Evolutionary conservation across 2,888 invertebrate species (phyloP), one percentile per base, ranked within the genome.

Genomic region (Malthinus seriepunctatus): DNA sequence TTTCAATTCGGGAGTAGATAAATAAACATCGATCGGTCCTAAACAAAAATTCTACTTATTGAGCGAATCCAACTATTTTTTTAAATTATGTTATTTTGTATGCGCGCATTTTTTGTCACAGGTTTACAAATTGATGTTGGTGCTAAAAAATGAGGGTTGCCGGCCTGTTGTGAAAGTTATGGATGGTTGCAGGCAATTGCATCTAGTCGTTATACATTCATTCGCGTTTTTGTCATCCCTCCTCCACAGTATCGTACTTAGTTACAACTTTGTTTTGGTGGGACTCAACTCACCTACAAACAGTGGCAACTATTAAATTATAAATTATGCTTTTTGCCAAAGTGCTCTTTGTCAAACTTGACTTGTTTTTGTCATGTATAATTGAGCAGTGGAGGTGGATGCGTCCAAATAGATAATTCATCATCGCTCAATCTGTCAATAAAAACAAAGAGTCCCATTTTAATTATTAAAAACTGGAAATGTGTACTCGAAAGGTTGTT

Each of bases 381-480:
- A 76, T 76, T 76, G 73, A 72, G 67, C 70, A 66, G 63, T 67
- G 67, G 70, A 74, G 73, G 69, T 68, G 70, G 68, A 64, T 69
- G 72, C 72, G 69, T 67, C 70, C 66, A 71, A 71, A 73, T 74
- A 73, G 73, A 74, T 75, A 72, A 76, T 76, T 74, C 72, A 72
- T 60, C 59, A 66, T 64, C 66, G 63, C 67, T 68, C 73, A 69
- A 74, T 73, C 70, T 71, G 71, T 69, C 68, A 68, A 65, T 67
- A 68, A 67, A 59, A 62, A 63, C 63, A 42, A n/a, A 39, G 15
- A 39, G 12, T 11, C 8, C 39, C 39, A 12, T 9, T n/a, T 39
- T 39, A 39, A 14, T 14, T 39, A 15, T 15, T 11, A 39, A 39
- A 39, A 39, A n/a, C 14, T 12, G n/a, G n/a, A 23, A 23, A 23